phyloP scores from a whole-genome alignment of 1,140 invertebrate genomes.

The Eumeta japonica region DNA sequence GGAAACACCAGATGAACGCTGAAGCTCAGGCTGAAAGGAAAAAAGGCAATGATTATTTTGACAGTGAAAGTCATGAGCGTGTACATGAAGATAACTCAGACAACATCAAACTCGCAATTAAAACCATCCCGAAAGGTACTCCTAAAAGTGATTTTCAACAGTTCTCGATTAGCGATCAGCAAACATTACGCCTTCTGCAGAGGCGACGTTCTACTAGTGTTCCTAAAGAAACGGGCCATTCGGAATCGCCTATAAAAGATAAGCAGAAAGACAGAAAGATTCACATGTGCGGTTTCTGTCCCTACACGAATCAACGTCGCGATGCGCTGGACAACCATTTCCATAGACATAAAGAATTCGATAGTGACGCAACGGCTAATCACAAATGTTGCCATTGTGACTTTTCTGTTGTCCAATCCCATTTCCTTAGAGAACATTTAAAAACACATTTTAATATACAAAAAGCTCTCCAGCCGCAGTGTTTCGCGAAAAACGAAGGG shows the following conservation, averaged over 20 bases:
- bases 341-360: constrained; percentile 64
- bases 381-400: constrained; percentile 81
- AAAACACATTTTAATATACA: constrained; percentile 73
- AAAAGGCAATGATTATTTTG: constrained; percentile 42
- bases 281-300: constrained; percentile 71
- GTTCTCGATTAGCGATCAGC: constrained; percentile 58
- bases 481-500: constrained; percentile 41
- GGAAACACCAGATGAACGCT: constrained; percentile 73
- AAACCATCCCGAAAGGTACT: constrained; percentile 46
- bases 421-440: constrained; percentile 77
- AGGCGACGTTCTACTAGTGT: constrained; percentile 35
- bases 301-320: constrained; percentile 71
- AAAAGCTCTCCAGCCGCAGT: constrained; percentile 61
- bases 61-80: constrained; percentile 38
- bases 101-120: constrained; percentile 54
- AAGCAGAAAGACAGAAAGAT: constrained; percentile 57
- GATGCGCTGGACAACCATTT: constrained; percentile 76
- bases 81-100: constrained; percentile 27
- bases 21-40: constrained; percentile 63
- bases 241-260: constrained; percentile 56
- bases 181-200: constrained; percentile 46
- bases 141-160: constrained; percentile 48
- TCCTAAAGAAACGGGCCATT: constrained; percentile 30
- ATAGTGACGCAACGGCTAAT: constrained; percentile 59
- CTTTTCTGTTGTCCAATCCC: constrained; percentile 74